A percentile compares a stretch with the other conserved stretches of the same genome.
Conservation (phyloP, 1,140 invertebrate species). For the Archivesica marissinica region DNA sequence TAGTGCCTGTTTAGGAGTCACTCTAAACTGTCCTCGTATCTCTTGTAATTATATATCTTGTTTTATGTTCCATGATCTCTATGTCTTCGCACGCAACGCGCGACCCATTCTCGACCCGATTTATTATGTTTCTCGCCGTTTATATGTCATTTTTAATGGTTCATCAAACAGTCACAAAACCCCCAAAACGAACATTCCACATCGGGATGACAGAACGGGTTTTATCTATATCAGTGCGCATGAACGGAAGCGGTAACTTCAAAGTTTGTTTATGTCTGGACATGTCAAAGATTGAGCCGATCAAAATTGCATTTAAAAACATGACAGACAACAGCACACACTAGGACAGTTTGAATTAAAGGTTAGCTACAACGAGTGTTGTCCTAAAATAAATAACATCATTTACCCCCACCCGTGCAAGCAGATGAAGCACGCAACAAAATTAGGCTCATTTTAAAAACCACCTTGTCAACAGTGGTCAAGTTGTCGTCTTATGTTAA, state of each 20-base stretch:
- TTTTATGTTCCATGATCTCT: no score
- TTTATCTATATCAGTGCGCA: no score
- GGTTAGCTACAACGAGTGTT: slow-evolving; percentile 4
- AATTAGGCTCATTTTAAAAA: neutral
- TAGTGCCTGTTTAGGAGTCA: no score
- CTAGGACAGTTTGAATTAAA: neutral
- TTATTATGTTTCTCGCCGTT: no score
- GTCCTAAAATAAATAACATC: neutral
- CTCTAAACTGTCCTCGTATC: no score
- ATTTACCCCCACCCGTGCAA: neutral
- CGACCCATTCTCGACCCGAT: no score
- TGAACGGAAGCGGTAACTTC: slow-evolving; percentile 49
- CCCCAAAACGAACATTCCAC: no score
- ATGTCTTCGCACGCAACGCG: no score
- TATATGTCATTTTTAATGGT: no score
- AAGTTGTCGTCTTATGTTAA: neutral
- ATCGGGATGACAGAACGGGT: no score
- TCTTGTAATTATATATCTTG: no score
- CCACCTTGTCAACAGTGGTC: neutral
- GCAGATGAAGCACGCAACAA: neutral
- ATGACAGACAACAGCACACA: neutral
- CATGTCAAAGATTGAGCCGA: slow-evolving; percentile 37
- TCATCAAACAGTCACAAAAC: no score
- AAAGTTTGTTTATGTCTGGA: slow-evolving; percentile 53
- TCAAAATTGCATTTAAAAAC: neutral